Evolutionary conservation across 2,797 vertebrate species (phyloP).

Genomic region (Aeoliscus strigatus): DNA sequence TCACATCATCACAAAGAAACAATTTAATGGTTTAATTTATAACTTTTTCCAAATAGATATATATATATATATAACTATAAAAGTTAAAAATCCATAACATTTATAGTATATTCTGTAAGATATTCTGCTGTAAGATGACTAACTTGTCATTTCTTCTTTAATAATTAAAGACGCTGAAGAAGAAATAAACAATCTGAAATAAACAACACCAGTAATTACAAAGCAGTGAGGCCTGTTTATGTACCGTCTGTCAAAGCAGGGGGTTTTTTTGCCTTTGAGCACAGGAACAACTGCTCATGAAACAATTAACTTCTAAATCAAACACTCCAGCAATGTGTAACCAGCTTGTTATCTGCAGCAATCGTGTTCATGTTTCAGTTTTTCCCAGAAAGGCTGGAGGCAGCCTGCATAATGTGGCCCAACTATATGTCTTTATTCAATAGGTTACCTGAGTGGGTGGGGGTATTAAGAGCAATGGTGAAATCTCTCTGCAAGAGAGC

Average conservation of each 20-base stretch:
- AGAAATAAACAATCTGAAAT: no score
- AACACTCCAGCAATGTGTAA: not conserved
- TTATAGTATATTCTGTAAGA: no score
- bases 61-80: no score
- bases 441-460: slow-evolving; percentile 36
- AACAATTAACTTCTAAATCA: not conserved
- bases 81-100: no score
- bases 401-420: slow-evolving; percentile 16
- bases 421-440: slow-evolving; percentile 17
- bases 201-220: not conserved
- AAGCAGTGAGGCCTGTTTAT: not conserved
- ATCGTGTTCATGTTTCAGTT: not conserved
- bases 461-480: slow-evolving; percentile 21
- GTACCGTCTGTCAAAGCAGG: no score
- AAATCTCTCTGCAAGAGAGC: no score
- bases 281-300: not conserved
- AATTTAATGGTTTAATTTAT: no score
- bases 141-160: no score
- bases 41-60: no score
- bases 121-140: no score
- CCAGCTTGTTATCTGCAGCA: not conserved
- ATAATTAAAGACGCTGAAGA: no score
- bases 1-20: no score
- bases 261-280: not conserved
- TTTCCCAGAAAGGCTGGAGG: slow-evolving; percentile 14